Evolutionary conservation across 1,140 invertebrate species (phyloP).

Genomic region (Drosophila dunni): DNA sequence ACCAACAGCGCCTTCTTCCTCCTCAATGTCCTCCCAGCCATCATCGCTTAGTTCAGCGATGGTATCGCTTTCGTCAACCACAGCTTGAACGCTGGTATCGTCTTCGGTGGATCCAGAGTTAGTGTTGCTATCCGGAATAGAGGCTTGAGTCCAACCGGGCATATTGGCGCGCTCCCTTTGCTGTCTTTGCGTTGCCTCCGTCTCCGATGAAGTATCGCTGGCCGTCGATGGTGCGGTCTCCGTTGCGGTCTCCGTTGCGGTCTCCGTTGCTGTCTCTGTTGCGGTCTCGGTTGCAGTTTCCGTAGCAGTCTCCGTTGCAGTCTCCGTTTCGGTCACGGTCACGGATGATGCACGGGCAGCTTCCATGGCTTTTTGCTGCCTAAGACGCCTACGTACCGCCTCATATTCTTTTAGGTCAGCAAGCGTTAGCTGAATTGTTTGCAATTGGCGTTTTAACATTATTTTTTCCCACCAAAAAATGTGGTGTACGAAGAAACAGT

Average conservation of each 20-base stretch:
- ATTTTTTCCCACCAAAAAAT: conserved; percentile 10
- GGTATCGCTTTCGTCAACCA: conserved; percentile 64
- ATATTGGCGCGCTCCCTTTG: background rate
- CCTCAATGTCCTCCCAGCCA: conserved; percentile 66
- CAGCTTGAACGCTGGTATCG: conserved; percentile 57
- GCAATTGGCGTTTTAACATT: conserved; percentile 63
- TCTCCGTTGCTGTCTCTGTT: conserved; percentile 31
- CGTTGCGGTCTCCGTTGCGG: conserved; percentile 48
- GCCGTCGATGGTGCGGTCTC: conserved; percentile 42
- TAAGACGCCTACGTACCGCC: conserved; percentile 50
- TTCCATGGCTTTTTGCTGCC: conserved; percentile 38
- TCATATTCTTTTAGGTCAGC: conserved; percentile 65
- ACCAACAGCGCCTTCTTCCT: conserved; percentile 48
- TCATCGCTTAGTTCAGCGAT: conserved; percentile 69
- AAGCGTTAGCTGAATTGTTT: conserved; percentile 54
- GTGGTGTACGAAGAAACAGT: conserved; percentile 30
- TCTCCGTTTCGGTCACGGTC: conserved; percentile 31
- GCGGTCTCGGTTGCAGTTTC: conserved; percentile 37
- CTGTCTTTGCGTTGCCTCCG: conserved; percentile 35
- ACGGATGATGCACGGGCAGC: conserved; percentile 12
- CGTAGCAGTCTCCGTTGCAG: conserved; percentile 5
- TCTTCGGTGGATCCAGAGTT: conserved; percentile 65
- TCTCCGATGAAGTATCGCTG: conserved; percentile 55
- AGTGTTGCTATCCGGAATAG: conserved; percentile 37
- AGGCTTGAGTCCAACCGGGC: conserved; percentile 33